These are phyloP conservation scores for Labia minor DNA, from an alignment of 2,888 invertebrate species.

Conservation along the genomic window DNA sequence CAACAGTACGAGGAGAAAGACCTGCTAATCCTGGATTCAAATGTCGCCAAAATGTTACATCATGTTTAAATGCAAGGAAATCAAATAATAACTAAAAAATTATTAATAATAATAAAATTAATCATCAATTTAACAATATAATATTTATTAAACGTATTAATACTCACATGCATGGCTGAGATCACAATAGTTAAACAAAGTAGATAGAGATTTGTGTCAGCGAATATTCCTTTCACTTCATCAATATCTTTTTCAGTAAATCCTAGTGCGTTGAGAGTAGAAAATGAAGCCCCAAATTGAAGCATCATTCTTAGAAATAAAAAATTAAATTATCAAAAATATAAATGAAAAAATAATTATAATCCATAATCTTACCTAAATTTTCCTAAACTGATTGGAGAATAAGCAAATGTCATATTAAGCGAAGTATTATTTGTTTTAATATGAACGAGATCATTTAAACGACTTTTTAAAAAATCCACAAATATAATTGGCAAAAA, in stretches of 20 bases:
- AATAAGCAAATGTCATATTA: constrained; percentile 58
- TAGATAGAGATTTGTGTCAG: constrained; percentile 88
- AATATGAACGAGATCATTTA: constrained; percentile 61
- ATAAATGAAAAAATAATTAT: constrained; percentile 3
- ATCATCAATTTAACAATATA: background rate
- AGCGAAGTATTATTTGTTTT: constrained; percentile 47
- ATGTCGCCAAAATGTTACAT: constrained; percentile 87
- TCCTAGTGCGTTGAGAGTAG: constrained; percentile 60
- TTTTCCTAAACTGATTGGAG: constrained; percentile 63
- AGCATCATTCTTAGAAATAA: constrained; percentile 48
- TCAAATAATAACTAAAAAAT: constrained; percentile 76
- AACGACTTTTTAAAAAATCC: constrained; percentile 70
- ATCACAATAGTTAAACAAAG: constrained; percentile 81
- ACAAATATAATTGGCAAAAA: constrained; percentile 76
- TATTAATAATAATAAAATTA: background rate
- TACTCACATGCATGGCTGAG: constrained; percentile 83
- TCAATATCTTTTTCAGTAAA: constrained; percentile 91
- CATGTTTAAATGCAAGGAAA: constrained; percentile 95
- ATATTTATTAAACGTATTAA: background rate
- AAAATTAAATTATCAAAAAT: constrained; percentile 13
- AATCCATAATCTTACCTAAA: constrained; percentile 27
- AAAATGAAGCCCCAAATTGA: constrained; percentile 64
- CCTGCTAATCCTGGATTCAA: constrained; percentile 72
- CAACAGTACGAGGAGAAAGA: constrained; percentile 73
- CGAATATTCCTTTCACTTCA: constrained; percentile 91